Conservation (phyloP, 2,797 vertebrate species). For the Okamejei kenojei region DNA sequence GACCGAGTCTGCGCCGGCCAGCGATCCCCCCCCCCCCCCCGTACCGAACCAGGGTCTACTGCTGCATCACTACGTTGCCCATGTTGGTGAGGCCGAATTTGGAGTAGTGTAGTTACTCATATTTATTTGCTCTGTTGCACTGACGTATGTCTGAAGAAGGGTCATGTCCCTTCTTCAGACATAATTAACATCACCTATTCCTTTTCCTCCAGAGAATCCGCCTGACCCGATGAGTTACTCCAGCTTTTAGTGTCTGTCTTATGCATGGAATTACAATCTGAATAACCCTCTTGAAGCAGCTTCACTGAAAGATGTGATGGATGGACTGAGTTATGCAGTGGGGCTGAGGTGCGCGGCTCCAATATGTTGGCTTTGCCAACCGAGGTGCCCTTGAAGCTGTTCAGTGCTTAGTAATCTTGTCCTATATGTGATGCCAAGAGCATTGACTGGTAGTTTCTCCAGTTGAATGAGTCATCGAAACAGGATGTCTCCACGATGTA, state of each 20-base stretch:
- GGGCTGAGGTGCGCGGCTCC: not conserved
- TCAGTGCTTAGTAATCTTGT: not conserved
- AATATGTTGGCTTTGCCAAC: not conserved
- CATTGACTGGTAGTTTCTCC: not conserved
- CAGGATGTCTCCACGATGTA: not conserved
- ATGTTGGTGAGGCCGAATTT: too few relatives aligned
- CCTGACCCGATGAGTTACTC: too few relatives aligned
- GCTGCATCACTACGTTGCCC: too few relatives aligned
- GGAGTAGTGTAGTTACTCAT: too few relatives aligned
- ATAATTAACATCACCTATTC: too few relatives aligned
- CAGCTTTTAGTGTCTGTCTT: too few relatives aligned
- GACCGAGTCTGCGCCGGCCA: too few relatives aligned
- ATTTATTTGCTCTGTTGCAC: not conserved
- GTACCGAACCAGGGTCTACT: too few relatives aligned
- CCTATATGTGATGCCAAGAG: not conserved
- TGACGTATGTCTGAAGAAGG: too few relatives aligned
- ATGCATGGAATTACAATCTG: not conserved
- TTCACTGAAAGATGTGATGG: not conserved
- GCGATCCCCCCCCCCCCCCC: too few relatives aligned
- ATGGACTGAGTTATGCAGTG: not conserved
- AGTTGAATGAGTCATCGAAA: not conserved
- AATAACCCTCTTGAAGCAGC: not conserved
- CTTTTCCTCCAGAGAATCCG: too few relatives aligned
- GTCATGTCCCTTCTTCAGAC: too few relatives aligned
- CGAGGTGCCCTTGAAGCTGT: not conserved